These are phyloP conservation scores for Nezara viridula DNA, from an alignment of 2,888 invertebrate genomes.

Conservation along the genomic window DNA sequence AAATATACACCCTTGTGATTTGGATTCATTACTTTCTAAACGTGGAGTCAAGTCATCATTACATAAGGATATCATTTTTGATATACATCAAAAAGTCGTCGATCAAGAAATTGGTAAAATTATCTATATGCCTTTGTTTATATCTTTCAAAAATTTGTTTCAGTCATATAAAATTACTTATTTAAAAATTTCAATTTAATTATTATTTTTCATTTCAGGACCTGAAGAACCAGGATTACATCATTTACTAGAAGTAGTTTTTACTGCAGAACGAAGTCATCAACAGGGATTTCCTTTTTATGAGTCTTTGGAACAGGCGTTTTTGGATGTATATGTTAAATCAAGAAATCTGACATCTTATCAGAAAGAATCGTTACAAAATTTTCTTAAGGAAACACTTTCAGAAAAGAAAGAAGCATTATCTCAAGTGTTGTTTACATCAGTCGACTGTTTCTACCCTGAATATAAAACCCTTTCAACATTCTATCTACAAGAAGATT, in stretches of 20 bases:
- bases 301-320: slow-evolving; percentile 74
- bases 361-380: slow-evolving; percentile 70
- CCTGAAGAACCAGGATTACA: slow-evolving; percentile 75
- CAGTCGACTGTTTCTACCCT: slow-evolving; percentile 66
- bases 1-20: slow-evolving; percentile 69
- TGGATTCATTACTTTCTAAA: slow-evolving; percentile 70
- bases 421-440: slow-evolving; percentile 57
- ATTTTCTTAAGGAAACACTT: slow-evolving; percentile 72
- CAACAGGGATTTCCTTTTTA: slow-evolving; percentile 72
- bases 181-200: background rate
- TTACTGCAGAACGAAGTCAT: slow-evolving; percentile 77
- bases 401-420: slow-evolving; percentile 68
- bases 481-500: slow-evolving; percentile 72
- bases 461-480: slow-evolving; percentile 69
- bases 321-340: slow-evolving; percentile 78
- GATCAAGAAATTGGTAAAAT: slow-evolving; percentile 57
- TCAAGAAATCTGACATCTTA: slow-evolving; percentile 71
- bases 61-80: slow-evolving; percentile 58
- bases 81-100: slow-evolving; percentile 59
- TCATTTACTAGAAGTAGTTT: slow-evolving; percentile 77
- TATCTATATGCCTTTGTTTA: background rate
- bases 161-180: background rate
- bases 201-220: slow-evolving; percentile 69
- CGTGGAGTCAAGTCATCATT: slow-evolving; percentile 69
- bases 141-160: background rate